Percentiles rank a stretch among this genome's conserved stretches.
Evolutionary conservation across 2,797 vertebrate species (phyloP).

Genomic region (Pseudomugil tenellus): DNA sequence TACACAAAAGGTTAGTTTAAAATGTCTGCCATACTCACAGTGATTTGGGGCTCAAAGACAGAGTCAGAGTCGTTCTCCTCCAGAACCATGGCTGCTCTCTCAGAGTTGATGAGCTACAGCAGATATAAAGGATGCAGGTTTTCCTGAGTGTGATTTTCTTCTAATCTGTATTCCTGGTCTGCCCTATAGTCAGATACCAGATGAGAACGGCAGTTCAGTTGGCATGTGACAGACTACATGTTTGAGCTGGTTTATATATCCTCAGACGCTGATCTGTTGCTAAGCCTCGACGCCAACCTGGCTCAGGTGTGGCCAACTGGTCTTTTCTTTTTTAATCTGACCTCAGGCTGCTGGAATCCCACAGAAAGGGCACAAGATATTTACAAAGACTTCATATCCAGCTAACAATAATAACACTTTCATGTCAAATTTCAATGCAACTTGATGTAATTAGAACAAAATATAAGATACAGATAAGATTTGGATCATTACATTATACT

Average conservation of each 20-base stretch:
- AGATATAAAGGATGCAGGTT: neutral
- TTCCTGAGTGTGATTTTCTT: neutral
- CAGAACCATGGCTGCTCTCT: conserved; percentile 75
- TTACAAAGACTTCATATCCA: conserved; percentile 29
- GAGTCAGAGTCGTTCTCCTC: conserved; percentile 73
- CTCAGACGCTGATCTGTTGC: conserved; percentile 61
- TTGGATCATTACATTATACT: neutral
- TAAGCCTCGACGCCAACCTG: conserved; percentile 62
- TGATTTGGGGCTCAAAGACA: conserved; percentile 72
- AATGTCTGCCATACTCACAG: conserved; percentile 71
- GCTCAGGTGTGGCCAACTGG: conserved; percentile 54
- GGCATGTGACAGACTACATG: conserved; percentile 24
- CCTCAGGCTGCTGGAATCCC: conserved; percentile 52
- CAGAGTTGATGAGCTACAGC: neutral
- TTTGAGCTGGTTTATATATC: conserved; percentile 75
- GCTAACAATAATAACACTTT: neutral
- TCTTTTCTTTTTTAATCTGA: conserved; percentile 69
- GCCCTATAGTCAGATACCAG: conserved; percentile 1
- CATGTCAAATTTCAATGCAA: neutral
- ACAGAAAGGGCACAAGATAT: conserved; percentile 23
- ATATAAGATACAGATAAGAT: neutral
- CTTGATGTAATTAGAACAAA: neutral
- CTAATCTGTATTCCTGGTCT: neutral
- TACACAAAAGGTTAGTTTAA: conserved; percentile 4
- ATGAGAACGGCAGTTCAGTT: conserved; percentile 5